Evolutionary conservation across 1,140 invertebrate genomes (phyloP).

Genomic region (Dufourea novaeangliae): DNA sequence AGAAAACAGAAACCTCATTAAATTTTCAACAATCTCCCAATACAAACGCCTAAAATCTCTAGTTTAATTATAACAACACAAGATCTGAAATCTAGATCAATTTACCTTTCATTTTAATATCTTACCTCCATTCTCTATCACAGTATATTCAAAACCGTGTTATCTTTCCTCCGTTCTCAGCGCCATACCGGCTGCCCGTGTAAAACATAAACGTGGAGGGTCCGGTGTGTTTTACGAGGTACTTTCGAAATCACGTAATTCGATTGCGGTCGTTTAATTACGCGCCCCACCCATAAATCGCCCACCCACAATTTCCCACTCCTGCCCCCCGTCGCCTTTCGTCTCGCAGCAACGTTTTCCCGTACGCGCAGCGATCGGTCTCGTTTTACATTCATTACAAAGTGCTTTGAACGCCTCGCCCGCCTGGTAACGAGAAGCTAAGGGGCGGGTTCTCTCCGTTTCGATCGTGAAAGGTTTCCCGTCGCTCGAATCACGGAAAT

Average conservation of each 20-base stretch:
- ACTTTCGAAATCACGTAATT: background rate
- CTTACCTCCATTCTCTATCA: too few relatives aligned
- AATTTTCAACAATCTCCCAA: too few relatives aligned
- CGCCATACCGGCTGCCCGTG: background rate
- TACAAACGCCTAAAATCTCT: too few relatives aligned
- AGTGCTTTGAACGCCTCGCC: slow-evolving; percentile 11
- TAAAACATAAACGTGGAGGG: background rate
- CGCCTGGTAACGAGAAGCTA: slow-evolving; percentile 3
- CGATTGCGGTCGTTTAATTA: slow-evolving; percentile 18
- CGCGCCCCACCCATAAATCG: background rate
- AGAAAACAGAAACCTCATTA: too few relatives aligned
- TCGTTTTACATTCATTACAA: slow-evolving; percentile 30
- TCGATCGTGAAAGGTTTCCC: slow-evolving; percentile 27
- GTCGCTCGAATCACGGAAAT: slow-evolving; percentile 21
- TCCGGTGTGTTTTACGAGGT: background rate
- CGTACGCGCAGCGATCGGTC: slow-evolving; percentile 1
- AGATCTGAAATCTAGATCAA: too few relatives aligned
- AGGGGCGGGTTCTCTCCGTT: background rate
- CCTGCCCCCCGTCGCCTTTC: background rate
- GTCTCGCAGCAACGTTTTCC: background rate
- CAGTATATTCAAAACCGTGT: too few relatives aligned
- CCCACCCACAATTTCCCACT: slow-evolving; percentile 2
- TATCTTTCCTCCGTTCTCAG: background rate
- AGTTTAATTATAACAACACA: too few relatives aligned
- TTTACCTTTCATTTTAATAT: too few relatives aligned